phyloP scores from a whole-genome alignment of 2,888 invertebrate species.

The Empis stercorea region DNA sequence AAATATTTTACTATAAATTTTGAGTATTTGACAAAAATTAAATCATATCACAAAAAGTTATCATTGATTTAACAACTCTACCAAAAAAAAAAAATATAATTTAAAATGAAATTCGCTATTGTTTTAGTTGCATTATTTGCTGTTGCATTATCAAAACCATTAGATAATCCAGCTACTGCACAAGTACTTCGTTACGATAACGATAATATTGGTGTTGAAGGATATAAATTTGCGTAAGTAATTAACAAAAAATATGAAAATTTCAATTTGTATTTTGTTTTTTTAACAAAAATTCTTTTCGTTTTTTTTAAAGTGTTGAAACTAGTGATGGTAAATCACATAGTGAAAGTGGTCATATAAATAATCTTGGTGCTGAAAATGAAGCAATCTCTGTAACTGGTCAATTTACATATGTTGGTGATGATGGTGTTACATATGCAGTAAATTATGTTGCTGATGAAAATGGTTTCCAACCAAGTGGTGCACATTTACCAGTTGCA shows the following conservation, averaged over 20 bases:
- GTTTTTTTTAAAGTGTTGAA: slow-evolving; percentile 37
- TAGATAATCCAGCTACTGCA: slow-evolving; percentile 34
- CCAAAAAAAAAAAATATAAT: not conserved
- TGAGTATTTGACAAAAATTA: too few relatives aligned
- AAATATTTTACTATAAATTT: too few relatives aligned
- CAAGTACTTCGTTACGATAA: slow-evolving; percentile 41
- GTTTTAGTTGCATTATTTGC: slow-evolving; percentile 35
- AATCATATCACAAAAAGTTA: too few relatives aligned
- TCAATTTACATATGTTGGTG: slow-evolving; percentile 38
- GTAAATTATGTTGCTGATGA: slow-evolving; percentile 31
- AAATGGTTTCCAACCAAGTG: slow-evolving; percentile 28
- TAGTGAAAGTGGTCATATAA: slow-evolving; percentile 37
- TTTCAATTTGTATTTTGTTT: too few relatives aligned
- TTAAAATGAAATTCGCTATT: slow-evolving; percentile 25
- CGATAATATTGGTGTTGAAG: slow-evolving; percentile 35
- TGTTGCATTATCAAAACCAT: slow-evolving; percentile 15
- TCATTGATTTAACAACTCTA: too few relatives aligned
- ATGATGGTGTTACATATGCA: slow-evolving; percentile 41
- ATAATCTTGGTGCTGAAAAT: slow-evolving; percentile 38
- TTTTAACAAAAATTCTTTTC: not conserved
- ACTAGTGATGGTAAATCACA: slow-evolving; percentile 43
- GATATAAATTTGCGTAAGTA: slow-evolving; percentile 12
- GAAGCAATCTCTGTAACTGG: slow-evolving; percentile 36
- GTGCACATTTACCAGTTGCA: slow-evolving; percentile 29
- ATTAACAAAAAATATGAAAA: not conserved